A percentile compares a stretch with the other conserved stretches of the same genome.
phyloP scores from a whole-genome alignment of 2,888 invertebrate genomes.

The Dynastes tityus region DNA sequence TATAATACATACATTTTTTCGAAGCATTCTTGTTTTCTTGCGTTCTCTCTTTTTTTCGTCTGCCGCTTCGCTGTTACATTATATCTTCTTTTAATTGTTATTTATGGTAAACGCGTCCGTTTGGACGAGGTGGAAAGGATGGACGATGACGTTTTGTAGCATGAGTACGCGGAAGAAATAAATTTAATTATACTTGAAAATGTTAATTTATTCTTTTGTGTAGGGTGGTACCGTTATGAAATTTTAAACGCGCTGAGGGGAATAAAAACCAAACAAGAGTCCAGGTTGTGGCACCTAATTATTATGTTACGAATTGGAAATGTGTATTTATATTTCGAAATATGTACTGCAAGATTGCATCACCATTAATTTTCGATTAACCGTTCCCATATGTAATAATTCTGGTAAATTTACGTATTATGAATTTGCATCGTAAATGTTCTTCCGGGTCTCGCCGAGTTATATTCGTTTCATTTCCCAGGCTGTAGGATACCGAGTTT shows the following conservation, averaged over 20 bases:
- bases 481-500: too few relatives aligned
- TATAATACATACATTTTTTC: constrained; percentile 13
- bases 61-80: constrained; percentile 11
- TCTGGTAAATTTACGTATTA: too few relatives aligned
- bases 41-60: constrained; percentile 6
- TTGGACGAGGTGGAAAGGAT: background rate
- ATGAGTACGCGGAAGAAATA: constrained; percentile 14
- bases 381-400: too few relatives aligned
- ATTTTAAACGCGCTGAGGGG: background rate
- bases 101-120: constrained; percentile 34
- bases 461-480: too few relatives aligned
- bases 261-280: too few relatives aligned
- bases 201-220: constrained; percentile 30
- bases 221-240: constrained; percentile 20
- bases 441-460: too few relatives aligned
- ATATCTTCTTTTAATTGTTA: constrained; percentile 42
- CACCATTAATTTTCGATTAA: too few relatives aligned
- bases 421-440: too few relatives aligned
- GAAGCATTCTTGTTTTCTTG: constrained; percentile 1
- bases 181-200: constrained; percentile 27
- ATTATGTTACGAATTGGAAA: too few relatives aligned
- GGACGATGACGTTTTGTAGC: constrained; percentile 10
- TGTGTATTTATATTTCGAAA: too few relatives aligned
- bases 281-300: too few relatives aligned
- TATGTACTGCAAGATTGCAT: too few relatives aligned